These are phyloP conservation scores for Lates calcarifer DNA, from an alignment of 2,113 vertebrate species.

Conservation along the genomic window DNA sequence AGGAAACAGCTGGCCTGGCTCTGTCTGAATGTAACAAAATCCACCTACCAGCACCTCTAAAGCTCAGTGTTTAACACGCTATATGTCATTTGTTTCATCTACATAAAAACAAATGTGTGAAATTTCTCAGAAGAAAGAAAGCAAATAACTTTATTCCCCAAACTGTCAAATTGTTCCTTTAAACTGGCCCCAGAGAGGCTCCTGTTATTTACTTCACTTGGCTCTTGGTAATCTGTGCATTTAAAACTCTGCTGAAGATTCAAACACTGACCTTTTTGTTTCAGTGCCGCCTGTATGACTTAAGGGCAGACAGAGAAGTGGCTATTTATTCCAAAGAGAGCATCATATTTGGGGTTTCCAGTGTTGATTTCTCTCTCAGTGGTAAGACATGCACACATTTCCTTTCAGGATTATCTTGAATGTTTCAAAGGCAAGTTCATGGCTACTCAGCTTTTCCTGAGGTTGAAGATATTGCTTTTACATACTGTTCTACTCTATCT, in stretches of 20 bases:
- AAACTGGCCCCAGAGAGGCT: background rate
- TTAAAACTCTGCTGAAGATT: background rate
- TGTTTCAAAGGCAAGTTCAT: background rate
- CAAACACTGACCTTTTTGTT: slow-evolving; percentile 59
- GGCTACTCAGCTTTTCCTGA: background rate
- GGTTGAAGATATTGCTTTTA: background rate
- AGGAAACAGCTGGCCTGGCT: background rate
- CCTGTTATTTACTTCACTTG: background rate
- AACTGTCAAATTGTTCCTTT: background rate
- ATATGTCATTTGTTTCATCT: too few relatives aligned
- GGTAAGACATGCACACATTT: slow-evolving; percentile 83
- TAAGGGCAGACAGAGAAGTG: slow-evolving; percentile 98
- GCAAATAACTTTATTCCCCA: background rate
- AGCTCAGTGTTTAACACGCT: background rate
- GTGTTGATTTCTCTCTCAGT: slow-evolving; percentile 98
- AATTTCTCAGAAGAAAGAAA: background rate
- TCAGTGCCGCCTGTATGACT: slow-evolving; percentile 97
- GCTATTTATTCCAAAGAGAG: slow-evolving; percentile 99
- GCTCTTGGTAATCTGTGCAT: background rate
- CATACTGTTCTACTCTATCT: too few relatives aligned
- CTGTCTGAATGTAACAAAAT: background rate
- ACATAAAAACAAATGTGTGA: too few relatives aligned
- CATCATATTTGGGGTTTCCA: slow-evolving; percentile 98
- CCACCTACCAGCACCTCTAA: background rate
- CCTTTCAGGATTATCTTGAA: background rate